phyloP scores from a whole-genome alignment of 2,113 vertebrate species.

The Galbula dea region DNA sequence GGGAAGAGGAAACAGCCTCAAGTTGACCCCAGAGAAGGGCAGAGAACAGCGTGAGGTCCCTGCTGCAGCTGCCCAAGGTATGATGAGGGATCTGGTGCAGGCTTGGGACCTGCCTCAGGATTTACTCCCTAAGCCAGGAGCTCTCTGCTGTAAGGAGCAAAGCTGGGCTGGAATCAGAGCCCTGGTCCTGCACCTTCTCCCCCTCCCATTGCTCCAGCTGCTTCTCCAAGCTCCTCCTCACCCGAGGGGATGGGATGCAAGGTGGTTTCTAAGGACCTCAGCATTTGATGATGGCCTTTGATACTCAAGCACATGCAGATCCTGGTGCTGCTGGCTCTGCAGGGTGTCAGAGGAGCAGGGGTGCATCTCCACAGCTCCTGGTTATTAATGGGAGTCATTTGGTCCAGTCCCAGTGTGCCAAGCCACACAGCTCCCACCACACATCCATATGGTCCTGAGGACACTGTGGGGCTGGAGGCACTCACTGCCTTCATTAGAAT shows the following conservation, averaged over 20 bases:
- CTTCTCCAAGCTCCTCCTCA: background rate
- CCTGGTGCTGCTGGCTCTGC: background rate
- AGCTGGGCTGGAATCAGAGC: background rate
- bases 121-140: no score
- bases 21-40: no score
- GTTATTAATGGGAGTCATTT: background rate
- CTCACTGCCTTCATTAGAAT: no score
- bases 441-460: background rate
- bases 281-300: accelerated
- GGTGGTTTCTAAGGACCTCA: background rate
- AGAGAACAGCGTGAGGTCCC: accelerated
- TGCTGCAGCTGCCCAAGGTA: background rate
- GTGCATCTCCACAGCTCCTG: background rate
- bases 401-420: background rate
- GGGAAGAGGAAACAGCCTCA: no score
- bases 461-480: no score
- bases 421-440: background rate
- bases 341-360: background rate
- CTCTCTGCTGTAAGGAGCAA: background rate
- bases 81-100: background rate
- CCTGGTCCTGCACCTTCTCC: no score
- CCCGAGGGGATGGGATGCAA: background rate
- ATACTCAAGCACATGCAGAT: no score
- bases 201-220: background rate
- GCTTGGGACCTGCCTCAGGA: background rate